Evolutionary conservation across 1,140 invertebrate genomes (phyloP).

Genomic region (Lepidurus apus): DNA sequence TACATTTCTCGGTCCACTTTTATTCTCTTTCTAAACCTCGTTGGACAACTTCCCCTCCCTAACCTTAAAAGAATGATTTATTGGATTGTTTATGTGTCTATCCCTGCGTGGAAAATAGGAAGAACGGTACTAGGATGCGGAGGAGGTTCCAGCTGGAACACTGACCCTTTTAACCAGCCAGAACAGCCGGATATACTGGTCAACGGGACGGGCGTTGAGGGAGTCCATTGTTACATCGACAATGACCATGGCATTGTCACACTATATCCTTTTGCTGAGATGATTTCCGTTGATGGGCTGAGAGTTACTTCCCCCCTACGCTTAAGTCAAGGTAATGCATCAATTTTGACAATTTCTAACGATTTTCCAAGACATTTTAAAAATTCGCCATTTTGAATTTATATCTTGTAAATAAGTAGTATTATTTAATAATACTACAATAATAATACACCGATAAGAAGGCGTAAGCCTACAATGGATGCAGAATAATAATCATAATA

Average conservation of each 20-base stretch:
- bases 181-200: constrained; percentile 67
- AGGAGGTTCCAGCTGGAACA: constrained; percentile 52
- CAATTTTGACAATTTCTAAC: constrained; percentile 18
- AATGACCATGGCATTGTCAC: constrained; percentile 73
- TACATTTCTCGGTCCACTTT: not conserved
- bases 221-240: constrained; percentile 76
- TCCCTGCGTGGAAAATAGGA: constrained; percentile 24
- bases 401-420: no score
- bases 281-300: constrained; percentile 63
- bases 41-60: not conserved
- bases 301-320: constrained; percentile 57
- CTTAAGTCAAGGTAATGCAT: constrained; percentile 65
- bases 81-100: not conserved
- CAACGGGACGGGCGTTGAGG: constrained; percentile 70
- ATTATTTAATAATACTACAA: no score
- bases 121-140: constrained; percentile 34
- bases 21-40: not conserved
- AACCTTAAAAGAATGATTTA: not conserved
- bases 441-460: no score
- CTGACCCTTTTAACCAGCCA: constrained; percentile 26
- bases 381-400: not conserved
- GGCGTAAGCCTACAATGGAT: no score
- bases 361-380: not conserved
- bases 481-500: no score
- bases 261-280: constrained; percentile 64